Conservation (phyloP, 1,140 invertebrate species). For the Campoletis sonorensis region DNA sequence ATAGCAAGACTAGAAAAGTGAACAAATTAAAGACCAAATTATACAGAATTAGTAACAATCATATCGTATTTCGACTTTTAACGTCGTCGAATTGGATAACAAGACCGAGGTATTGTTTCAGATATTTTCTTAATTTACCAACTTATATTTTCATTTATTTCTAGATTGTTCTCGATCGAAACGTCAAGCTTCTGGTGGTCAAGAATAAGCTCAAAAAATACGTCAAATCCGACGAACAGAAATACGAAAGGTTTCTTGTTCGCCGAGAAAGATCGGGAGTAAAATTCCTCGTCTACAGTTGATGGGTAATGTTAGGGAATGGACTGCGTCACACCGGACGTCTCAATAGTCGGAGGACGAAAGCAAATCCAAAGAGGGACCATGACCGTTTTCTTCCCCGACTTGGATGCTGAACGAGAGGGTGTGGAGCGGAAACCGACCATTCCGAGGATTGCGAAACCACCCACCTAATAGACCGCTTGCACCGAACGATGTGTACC, state of each 20-base stretch:
- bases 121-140: constrained; percentile 35
- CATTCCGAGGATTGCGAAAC: constrained; percentile 7
- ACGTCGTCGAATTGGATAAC: no score
- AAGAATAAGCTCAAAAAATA: constrained; percentile 53
- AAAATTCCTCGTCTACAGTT: neutral
- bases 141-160: neutral
- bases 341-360: constrained; percentile 30
- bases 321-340: constrained; percentile 2
- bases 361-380: constrained; percentile 54
- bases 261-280: constrained; percentile 10
- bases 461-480: constrained; percentile 66
- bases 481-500: constrained; percentile 62
- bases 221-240: constrained; percentile 11
- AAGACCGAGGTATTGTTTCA: neutral
- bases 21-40: no score
- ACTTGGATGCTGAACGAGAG: constrained; percentile 21
- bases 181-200: constrained; percentile 57
- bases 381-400: neutral
- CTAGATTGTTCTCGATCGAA: constrained; percentile 58
- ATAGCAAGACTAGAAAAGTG: no score
- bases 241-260: neutral
- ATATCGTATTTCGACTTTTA: neutral
- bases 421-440: constrained; percentile 31
- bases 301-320: neutral
- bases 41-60: neutral